Evolutionary conservation across 2,797 vertebrate genomes (phyloP), one percentile per base, ranked within the genome.

Genomic region (Rhinatrema bivittatum): DNA sequence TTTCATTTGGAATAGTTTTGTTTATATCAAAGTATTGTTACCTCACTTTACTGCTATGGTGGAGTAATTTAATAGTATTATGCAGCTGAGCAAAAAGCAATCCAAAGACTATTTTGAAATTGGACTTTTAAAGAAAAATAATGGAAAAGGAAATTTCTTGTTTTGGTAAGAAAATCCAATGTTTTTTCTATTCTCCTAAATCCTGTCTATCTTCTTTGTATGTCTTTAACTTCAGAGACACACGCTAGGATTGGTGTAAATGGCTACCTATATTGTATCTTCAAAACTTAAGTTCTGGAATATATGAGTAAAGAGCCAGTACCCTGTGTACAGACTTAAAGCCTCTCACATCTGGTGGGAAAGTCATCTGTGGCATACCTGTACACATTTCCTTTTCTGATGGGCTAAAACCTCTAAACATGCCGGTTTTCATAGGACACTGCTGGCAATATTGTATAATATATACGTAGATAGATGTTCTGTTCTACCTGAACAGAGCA

Each of bases 261-360:
- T 50, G 79, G 78, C 75, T 82, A 56, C 78, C 79, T 84, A 77
- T 71, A 65, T 57, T 78, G 74, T 80, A 86, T 85, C 74, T 75
- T 84, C 76, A 70, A 26, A 56, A 42, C 53, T 59, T 44, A 63
- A 39, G 29, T 39, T 42, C 43, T 39, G 47, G 41, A 56, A 32
- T 23, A 36, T 17, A 30, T 31, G 52, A 33, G 25, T 13, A 10
- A 23, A 28, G 33, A 44, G 47, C 10, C 4, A 35, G 9, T 58
- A 18, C 20, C 7, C 20, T 29, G 26, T 15, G 32, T 28, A 21
- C 40, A 47, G 15, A 38, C 39, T 26, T 18, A 19, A 39, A 11
- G 55, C 54, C 60, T 39, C 37, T 50, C 53, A 17, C 38, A 54
- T 52, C 57, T 48, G 9, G 16, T 10, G 22, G n/a, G 32, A 50